These are phyloP conservation scores for Ochropleura plecta DNA, from an alignment of 2,888 invertebrate species.

Conservation along the genomic window DNA sequence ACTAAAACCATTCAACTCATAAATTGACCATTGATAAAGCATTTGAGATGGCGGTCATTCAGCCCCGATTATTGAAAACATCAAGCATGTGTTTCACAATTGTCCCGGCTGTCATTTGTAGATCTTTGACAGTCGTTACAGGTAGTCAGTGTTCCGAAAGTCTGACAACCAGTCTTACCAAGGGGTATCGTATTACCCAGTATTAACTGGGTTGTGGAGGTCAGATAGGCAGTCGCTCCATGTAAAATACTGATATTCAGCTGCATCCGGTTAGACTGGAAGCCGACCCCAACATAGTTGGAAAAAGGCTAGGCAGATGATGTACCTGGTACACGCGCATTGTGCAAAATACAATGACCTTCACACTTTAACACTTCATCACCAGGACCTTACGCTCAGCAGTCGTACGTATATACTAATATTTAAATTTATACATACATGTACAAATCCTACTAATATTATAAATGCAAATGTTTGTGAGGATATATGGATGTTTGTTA, in stretches of 20 bases:
- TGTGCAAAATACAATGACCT: neutral
- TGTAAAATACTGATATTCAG: too few relatives aligned
- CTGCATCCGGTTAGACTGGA: too few relatives aligned
- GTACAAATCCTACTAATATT: neutral
- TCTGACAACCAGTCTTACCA: too few relatives aligned
- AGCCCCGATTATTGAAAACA: neutral
- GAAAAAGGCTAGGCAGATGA: too few relatives aligned
- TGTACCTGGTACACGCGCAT: neutral
- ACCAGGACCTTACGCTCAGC: neutral
- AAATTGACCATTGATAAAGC: neutral
- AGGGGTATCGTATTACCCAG: too few relatives aligned
- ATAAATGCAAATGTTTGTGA: neutral
- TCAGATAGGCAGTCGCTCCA: too few relatives aligned
- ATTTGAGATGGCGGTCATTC: neutral
- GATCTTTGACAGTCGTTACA: too few relatives aligned
- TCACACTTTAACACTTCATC: neutral
- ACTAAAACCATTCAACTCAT: neutral
- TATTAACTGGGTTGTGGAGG: too few relatives aligned
- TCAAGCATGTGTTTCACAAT: neutral
- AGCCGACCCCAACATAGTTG: too few relatives aligned
- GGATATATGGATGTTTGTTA: neutral
- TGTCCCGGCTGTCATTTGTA: too few relatives aligned
- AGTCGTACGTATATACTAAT: neutral
- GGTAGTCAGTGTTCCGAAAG: too few relatives aligned
- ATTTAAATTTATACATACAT: too few relatives aligned